Evolutionary conservation across 2,797 vertebrate genomes (phyloP).

Genomic region (Novumbra hubbsi): DNA sequence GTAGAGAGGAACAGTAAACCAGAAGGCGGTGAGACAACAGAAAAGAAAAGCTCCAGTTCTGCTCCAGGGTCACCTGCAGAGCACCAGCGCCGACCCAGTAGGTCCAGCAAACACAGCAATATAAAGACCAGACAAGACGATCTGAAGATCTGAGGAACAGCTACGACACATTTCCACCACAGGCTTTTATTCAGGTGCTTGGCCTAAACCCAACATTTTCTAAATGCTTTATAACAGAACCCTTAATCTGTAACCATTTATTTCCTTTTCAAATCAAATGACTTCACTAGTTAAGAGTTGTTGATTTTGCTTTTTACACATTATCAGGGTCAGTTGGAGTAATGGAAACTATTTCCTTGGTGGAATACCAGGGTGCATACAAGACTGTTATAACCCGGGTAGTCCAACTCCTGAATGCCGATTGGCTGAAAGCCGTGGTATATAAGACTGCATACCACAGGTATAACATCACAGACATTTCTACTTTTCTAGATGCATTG

Average conservation of each 20-base stretch:
- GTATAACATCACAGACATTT: too few relatives aligned
- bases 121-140: slow-evolving; percentile 75
- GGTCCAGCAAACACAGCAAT: slow-evolving; percentile 78
- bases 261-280: too few relatives aligned
- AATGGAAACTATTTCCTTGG: background rate
- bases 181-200: background rate
- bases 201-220: background rate
- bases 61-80: slow-evolving; percentile 50
- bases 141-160: slow-evolving; percentile 69
- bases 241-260: too few relatives aligned
- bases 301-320: too few relatives aligned
- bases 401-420: too few relatives aligned
- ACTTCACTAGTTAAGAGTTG: too few relatives aligned
- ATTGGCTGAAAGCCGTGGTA: too few relatives aligned
- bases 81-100: slow-evolving; percentile 69
- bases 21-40: slow-evolving; percentile 57
- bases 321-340: too few relatives aligned
- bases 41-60: slow-evolving; percentile 53
- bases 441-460: too few relatives aligned
- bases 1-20: slow-evolving; percentile 73
- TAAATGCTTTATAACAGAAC: background rate
- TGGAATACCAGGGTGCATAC: background rate
- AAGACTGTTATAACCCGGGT: background rate
- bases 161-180: background rate
- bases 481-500: too few relatives aligned